These are phyloP conservation scores for Pogonus chalceus DNA, from an alignment of 1,140 invertebrate species.

Conservation along the genomic window DNA sequence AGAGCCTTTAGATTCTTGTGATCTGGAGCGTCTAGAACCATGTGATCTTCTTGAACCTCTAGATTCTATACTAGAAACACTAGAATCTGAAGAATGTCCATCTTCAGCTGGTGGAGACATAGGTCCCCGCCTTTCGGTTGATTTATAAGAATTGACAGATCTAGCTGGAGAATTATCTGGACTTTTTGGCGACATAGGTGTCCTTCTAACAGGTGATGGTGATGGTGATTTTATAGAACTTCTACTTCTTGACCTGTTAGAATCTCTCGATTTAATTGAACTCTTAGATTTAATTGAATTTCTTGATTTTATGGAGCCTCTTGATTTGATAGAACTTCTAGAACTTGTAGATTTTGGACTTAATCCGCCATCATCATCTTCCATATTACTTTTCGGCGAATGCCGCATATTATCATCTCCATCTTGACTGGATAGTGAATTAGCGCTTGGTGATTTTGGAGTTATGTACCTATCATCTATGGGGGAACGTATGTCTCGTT, in stretches of 20 bases:
- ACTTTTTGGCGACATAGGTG: conserved; percentile 2
- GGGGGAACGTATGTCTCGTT: background rate
- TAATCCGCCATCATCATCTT: background rate
- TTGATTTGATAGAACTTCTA: background rate
- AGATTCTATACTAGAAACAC: conserved; percentile 30
- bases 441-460: background rate
- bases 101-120: conserved; percentile 19
- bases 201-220: background rate
- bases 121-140: background rate
- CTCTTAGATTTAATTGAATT: background rate
- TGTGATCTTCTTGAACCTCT: conserved; percentile 22
- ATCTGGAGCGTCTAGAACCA: no score
- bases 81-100: conserved; percentile 31
- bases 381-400: background rate
- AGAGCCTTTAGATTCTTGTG: no score
- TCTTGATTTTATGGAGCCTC: background rate
- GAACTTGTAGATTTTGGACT: background rate
- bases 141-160: conserved; percentile 3
- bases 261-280: background rate
- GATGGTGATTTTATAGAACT: conserved; percentile 1
- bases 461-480: background rate
- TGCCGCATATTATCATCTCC: background rate
- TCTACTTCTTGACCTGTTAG: background rate
- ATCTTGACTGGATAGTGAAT: background rate
- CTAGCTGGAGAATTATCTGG: conserved; percentile 2